Conservation (phyloP, 2,797 vertebrate species). For the Tiaroga cobitis region DNA sequence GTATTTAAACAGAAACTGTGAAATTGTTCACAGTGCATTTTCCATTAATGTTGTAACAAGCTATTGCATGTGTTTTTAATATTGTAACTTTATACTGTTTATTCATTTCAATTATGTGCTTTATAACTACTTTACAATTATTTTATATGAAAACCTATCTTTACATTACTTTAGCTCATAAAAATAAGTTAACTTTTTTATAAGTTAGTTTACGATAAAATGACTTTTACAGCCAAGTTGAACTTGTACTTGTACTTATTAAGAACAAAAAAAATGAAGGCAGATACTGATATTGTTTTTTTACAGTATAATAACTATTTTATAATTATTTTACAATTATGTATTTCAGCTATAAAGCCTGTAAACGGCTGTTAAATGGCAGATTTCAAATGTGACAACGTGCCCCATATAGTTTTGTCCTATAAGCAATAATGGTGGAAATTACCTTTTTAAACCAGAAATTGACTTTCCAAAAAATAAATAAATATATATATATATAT, state of each 20-base stretch:
- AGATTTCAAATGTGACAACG: constrained; percentile 9
- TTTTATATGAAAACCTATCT: background rate
- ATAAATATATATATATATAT: no score
- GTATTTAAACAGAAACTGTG: background rate
- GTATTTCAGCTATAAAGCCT: background rate
- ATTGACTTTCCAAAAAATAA: background rate
- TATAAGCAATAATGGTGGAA: background rate
- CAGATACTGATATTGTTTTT: background rate
- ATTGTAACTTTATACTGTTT: background rate
- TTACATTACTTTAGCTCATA: background rate
- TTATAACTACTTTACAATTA: background rate
- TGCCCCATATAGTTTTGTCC: background rate
- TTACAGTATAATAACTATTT: background rate
- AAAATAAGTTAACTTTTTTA: background rate
- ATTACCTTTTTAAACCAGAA: background rate
- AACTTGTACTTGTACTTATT: background rate
- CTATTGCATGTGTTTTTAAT: background rate
- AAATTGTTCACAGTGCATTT: background rate
- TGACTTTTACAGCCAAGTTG: background rate
- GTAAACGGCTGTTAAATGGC: background rate
- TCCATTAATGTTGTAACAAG: background rate
- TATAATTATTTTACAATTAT: background rate
- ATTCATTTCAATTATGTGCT: background rate
- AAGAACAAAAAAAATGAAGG: background rate
- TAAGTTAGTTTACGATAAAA: background rate